phyloP scores from a whole-genome alignment of 2,888 invertebrate species.

The Hirtodrosophila trivittata region DNA sequence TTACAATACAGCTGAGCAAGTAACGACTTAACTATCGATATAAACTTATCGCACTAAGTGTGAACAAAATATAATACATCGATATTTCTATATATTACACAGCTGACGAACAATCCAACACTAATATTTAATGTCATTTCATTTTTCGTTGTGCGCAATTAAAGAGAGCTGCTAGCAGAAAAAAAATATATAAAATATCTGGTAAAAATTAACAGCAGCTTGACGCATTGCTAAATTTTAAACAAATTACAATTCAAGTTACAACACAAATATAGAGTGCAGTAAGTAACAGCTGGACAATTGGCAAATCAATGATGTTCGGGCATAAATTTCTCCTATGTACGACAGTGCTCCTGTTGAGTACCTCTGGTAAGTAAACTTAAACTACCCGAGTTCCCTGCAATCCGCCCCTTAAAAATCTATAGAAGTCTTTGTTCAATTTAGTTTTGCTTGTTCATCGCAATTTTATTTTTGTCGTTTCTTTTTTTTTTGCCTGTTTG shows the following conservation, averaged over 20 bases:
- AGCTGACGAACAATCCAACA: constrained; percentile 48
- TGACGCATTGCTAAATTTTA: constrained; percentile 9
- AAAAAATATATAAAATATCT: constrained; percentile 8
- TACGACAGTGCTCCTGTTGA: constrained; percentile 60
- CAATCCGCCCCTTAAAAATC: constrained; percentile 2
- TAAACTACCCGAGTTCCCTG: constrained; percentile 16
- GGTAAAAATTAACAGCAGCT: constrained; percentile 5
- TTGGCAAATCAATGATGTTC: constrained; percentile 61
- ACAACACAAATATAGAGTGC: constrained; percentile 9
- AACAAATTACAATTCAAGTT: background rate
- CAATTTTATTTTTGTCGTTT: constrained; percentile 42
- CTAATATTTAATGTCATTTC: constrained; percentile 54
- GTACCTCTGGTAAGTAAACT: constrained; percentile 71
- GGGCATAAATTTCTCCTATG: constrained; percentile 66
- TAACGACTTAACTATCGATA: constrained; percentile 3
- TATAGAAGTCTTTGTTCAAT: constrained; percentile 66
- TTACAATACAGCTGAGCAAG: background rate
- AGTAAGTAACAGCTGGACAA: constrained; percentile 7
- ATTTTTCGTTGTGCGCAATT: constrained; percentile 57
- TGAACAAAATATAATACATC: constrained; percentile 5
- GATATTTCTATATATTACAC: constrained; percentile 16
- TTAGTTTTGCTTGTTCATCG: constrained; percentile 64
- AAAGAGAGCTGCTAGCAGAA: constrained; percentile 30
- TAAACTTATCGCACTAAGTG: constrained; percentile 2
- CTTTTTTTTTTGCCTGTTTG: constrained; percentile 33